Percentiles rank a stretch among this genome's conserved stretches.
phyloP scores from a whole-genome alignment of 2,888 invertebrate genomes.

The Ypsolopha sequella region DNA sequence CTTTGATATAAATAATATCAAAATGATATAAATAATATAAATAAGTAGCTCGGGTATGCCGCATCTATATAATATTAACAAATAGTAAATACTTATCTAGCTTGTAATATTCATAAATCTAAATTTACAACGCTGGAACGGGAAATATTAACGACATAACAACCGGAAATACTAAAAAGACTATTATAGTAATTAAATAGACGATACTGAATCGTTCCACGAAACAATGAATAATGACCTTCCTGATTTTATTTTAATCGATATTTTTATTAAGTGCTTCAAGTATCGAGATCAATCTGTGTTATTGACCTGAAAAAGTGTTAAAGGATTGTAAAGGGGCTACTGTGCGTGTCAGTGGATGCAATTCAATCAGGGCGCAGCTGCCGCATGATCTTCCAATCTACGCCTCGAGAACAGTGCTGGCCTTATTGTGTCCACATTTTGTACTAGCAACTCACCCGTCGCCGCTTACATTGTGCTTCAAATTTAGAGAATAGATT shows the following conservation, averaged over 20 bases:
- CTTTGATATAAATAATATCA: too few relatives aligned
- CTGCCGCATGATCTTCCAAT: slow-evolving; percentile 8
- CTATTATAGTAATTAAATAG: slow-evolving; percentile 1
- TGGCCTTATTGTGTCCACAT: slow-evolving; percentile 2
- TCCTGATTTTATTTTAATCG: neutral
- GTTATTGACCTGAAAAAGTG: neutral
- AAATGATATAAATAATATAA: too few relatives aligned
- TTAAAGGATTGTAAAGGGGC: neutral
- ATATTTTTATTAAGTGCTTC: neutral
- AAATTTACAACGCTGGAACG: neutral
- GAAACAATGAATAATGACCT: neutral
- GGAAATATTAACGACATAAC: slow-evolving; percentile 6
- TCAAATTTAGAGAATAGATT: too few relatives aligned
- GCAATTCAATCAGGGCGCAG: slow-evolving; percentile 14
- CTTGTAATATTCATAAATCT: too few relatives aligned
- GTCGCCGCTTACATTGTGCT: too few relatives aligned
- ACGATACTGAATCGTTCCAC: neutral
- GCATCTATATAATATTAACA: too few relatives aligned
- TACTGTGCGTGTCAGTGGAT: slow-evolving; percentile 7
- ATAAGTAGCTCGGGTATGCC: too few relatives aligned
- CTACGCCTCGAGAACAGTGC: slow-evolving; percentile 5
- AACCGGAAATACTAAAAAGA: slow-evolving; percentile 20
- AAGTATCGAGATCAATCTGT: neutral
- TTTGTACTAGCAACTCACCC: neutral
- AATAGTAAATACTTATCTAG: too few relatives aligned